Evolutionary conservation across 2,888 invertebrate species (phyloP).

Genomic region (Pristionchus entomophagus): DNA sequence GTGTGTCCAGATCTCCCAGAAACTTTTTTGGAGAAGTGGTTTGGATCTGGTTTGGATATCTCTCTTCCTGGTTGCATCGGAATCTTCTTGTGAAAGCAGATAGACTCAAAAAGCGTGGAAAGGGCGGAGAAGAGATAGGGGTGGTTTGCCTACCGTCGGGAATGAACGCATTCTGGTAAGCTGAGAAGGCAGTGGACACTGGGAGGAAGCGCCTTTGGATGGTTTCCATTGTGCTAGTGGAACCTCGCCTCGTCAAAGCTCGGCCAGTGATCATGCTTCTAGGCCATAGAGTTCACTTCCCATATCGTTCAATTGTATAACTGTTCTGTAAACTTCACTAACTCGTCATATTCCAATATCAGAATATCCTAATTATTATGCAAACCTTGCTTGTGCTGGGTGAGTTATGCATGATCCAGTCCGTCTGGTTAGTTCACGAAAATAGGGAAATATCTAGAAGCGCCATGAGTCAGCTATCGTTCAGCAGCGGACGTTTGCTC

Average conservation of each 20-base stretch:
- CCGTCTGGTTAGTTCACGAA: too few relatives aligned
- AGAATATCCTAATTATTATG: too few relatives aligned
- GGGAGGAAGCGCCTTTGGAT: conserved; percentile 24
- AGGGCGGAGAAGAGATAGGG: background rate
- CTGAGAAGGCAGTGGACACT: background rate
- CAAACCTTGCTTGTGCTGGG: too few relatives aligned
- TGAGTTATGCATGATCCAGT: too few relatives aligned
- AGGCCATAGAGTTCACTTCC: too few relatives aligned
- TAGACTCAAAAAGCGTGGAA: background rate
- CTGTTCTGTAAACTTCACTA: too few relatives aligned
- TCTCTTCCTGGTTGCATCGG: background rate
- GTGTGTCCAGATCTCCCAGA: background rate
- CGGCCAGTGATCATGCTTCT: too few relatives aligned
- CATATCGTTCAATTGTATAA: too few relatives aligned
- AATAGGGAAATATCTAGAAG: too few relatives aligned
- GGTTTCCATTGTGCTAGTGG: background rate
- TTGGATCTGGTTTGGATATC: background rate
- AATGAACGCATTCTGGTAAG: conserved; percentile 23
- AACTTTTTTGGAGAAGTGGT: background rate
- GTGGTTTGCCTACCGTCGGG: background rate
- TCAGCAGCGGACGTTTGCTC: background rate
- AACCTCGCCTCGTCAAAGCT: too few relatives aligned
- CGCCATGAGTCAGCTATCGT: too few relatives aligned
- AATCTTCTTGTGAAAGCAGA: background rate
- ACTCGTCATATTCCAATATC: too few relatives aligned